Conservation (phyloP, 2,797 vertebrate genomes). For the Thaleichthys pacificus region DNA sequence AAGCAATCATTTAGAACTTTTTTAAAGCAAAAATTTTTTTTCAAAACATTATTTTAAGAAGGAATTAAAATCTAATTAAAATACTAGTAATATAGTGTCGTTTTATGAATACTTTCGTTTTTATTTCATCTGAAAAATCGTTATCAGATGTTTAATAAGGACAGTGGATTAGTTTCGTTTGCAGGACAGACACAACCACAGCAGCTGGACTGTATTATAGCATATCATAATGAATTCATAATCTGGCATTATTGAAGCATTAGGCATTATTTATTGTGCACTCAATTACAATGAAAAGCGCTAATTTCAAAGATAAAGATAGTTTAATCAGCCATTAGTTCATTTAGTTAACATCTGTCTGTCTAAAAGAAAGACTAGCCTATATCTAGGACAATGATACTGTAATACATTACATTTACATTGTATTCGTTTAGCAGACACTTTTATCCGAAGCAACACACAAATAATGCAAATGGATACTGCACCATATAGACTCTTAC, state of each 20-base stretch:
- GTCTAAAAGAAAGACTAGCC: too few relatives aligned
- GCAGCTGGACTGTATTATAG: conserved; percentile 70
- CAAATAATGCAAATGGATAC: too few relatives aligned
- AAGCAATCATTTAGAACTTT: too few relatives aligned
- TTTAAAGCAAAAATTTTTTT: too few relatives aligned
- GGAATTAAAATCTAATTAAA: not conserved
- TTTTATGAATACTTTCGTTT: not conserved
- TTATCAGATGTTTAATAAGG: conserved; percentile 62
- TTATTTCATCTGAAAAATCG: conserved; percentile 1
- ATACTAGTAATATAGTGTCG: not conserved
- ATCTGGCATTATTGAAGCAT: conserved; percentile 72
- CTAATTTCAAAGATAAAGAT: conserved; percentile 50
- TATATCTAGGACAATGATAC: too few relatives aligned
- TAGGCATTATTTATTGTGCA: conserved; percentile 64
- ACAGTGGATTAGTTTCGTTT: conserved; percentile 60
- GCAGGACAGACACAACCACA: conserved; percentile 52
- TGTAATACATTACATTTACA: too few relatives aligned
- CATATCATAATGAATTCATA: conserved; percentile 72
- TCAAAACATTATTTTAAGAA: too few relatives aligned
- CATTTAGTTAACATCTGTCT: not conserved
- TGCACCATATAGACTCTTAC: not conserved
- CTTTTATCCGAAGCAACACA: too few relatives aligned
- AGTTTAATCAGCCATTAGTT: conserved; percentile 10
- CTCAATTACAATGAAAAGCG: conserved; percentile 72
- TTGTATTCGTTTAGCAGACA: too few relatives aligned